Base-by-base conservation (phyloP, 2,113 vertebrate genomes). In the Potamarius usumacintae region DNA sequence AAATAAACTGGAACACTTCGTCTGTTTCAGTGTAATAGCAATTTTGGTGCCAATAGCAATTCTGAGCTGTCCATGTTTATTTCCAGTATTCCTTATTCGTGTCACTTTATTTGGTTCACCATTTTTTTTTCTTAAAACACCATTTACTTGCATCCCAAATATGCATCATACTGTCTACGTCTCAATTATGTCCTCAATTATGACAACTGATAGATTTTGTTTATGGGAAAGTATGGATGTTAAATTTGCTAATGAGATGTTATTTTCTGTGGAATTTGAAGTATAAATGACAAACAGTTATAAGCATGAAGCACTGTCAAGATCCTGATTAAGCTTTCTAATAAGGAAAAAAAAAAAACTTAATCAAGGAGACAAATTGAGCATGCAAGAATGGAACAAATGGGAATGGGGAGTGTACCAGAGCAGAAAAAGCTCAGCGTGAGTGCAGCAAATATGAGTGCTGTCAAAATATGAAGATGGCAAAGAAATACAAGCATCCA, bases 281-380 rank as follows among this genome's bases (percentile, higher is more conserved):
- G 30, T 81, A 55, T 42, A 50, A 81, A 86, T n/a, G 20, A 27
- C 48, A 65, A 80, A 34, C 14, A 48, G 50, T 81, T 82, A 12
- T 25, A 71, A 48, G 52, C 85, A 58, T 71, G 52, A 81, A 25
- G 20, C 71, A 30, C 22, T 81, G 62, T 79, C 34, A 86, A 55
- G 50, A 58, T 48, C 85, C 62, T 85, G 53, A 50, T 65, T 85
- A 63, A 78, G 48, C 60, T 78, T 78, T 69, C 34, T 72, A 52
- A n/a, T 9, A 57, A 57, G 52, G 11, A 25, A 65, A 87, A 82
- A 53, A 30, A 30, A 18, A 58, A 18, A 15, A 57, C 62, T 8
- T 55, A 79, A 79, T 81, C 12, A 58, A 58, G 42, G 55, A 83
- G 80, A 82, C 69, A 87, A 81, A 83, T 50, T 63, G 69, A 86